phyloP scores from a whole-genome alignment of 2,888 invertebrate species.

The Odiellus spinosus region DNA sequence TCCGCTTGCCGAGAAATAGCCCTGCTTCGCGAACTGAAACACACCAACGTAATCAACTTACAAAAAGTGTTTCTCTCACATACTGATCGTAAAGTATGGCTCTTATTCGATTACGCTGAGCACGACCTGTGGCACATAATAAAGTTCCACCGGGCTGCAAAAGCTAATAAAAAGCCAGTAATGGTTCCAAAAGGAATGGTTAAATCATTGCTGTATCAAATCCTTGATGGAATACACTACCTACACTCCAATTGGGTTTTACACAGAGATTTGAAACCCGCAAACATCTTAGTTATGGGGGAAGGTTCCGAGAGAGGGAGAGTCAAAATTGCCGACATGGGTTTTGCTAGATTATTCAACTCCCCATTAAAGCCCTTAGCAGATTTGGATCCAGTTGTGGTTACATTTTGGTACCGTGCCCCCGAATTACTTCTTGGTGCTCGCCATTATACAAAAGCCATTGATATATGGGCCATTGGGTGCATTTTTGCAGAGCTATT shows the following conservation, averaged over 20 bases:
- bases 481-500: constrained; percentile 98
- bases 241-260: constrained; percentile 98
- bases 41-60: constrained; percentile 89
- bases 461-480: constrained; percentile 97
- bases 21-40: constrained; percentile 57
- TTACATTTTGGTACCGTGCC: constrained; percentile 99
- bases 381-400: constrained; percentile 96
- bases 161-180: constrained; percentile 89
- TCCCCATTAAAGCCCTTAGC: constrained; percentile 93
- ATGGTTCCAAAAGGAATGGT: constrained; percentile 95
- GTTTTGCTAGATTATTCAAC: constrained; percentile 93
- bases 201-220: constrained; percentile 91
- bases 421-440: constrained; percentile 87
- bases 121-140: constrained; percentile 99
- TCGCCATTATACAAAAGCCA: constrained; percentile 93
- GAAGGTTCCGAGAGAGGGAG: constrained; percentile 92
- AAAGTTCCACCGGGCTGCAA: constrained; percentile 93
- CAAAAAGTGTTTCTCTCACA: constrained; percentile 93
- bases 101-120: constrained; percentile 95
- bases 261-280: constrained; percentile 95
- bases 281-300: constrained; percentile 98
- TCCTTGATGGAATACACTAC: constrained; percentile 96
- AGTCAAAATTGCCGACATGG: constrained; percentile 99
- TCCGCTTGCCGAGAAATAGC: constrained; percentile 97
- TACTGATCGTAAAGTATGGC: constrained; percentile 88